Conservation (phyloP, 2,797 vertebrate species). For the Gallinago solitaria region DNA sequence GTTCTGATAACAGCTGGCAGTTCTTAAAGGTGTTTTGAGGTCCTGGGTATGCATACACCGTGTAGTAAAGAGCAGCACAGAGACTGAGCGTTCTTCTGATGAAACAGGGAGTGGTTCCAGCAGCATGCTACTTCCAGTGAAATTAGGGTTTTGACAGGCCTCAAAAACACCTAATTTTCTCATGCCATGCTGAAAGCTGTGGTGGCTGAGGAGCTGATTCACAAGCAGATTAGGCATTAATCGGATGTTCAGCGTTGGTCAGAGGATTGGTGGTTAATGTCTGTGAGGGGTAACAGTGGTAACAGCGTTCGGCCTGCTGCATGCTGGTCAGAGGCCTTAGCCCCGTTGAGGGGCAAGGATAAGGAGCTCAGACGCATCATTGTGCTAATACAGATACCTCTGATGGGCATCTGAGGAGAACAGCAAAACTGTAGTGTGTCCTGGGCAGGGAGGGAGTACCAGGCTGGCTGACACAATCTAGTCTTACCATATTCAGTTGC, state of each 20-base stretch:
- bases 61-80: neutral
- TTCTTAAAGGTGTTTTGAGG: neutral
- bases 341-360: neutral
- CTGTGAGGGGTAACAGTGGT: neutral
- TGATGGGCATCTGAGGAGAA: neutral
- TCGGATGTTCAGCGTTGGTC: neutral
- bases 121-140: neutral
- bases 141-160: neutral
- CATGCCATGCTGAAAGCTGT: neutral
- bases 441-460: rapidly evolving
- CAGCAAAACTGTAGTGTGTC: neutral
- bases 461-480: neutral
- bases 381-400: neutral
- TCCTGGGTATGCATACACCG: neutral
- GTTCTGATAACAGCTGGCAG: neutral
- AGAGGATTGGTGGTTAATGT: neutral
- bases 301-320: rapidly evolving
- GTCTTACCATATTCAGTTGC: neutral
- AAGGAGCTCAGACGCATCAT: neutral
- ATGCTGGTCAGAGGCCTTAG: neutral
- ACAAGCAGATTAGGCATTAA: neutral
- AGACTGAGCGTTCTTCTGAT: neutral
- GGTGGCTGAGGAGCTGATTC: neutral
- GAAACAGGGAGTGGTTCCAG: neutral
- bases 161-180: neutral